Evolutionary conservation across 2,797 vertebrate species (phyloP).

Genomic region (Martes flavigula): DNA sequence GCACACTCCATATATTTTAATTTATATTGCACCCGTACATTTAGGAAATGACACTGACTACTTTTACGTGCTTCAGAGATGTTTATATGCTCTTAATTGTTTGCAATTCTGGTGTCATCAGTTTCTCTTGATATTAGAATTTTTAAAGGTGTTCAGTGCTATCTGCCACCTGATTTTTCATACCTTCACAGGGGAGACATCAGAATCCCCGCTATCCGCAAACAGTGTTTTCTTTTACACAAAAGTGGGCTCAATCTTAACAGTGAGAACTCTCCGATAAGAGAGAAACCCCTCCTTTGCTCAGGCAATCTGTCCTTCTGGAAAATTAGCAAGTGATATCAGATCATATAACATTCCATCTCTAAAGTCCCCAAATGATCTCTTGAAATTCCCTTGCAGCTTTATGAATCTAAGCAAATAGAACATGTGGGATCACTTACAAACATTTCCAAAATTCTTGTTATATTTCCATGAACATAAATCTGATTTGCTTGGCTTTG

Average conservation of each 20-base stretch:
- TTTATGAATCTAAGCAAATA: slow-evolving; percentile 57
- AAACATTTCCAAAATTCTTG: slow-evolving; percentile 56
- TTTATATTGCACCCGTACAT: neutral
- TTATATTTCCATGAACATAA: slow-evolving; percentile 54
- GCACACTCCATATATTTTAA: neutral
- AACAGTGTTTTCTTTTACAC: slow-evolving; percentile 9
- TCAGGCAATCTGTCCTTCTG: slow-evolving; percentile 51
- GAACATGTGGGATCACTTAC: slow-evolving; percentile 55
- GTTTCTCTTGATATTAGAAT: neutral
- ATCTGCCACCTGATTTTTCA: neutral
- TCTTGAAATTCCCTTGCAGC: slow-evolving; percentile 45
- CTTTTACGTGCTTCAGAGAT: neutral
- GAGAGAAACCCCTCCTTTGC: slow-evolving; percentile 27
- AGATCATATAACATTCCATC: slow-evolving; percentile 39
- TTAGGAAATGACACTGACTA: neutral
- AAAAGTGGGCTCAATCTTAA: neutral
- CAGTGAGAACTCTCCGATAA: neutral
- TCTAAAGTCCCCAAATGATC: slow-evolving; percentile 32
- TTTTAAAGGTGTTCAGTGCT: neutral
- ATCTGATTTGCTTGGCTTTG: slow-evolving; percentile 61
- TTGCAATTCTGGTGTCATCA: neutral
- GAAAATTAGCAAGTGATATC: slow-evolving; percentile 51
- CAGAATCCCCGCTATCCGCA: slow-evolving; percentile 40
- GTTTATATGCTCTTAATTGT: slow-evolving; percentile 3
- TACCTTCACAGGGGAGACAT: neutral